Conservation (phyloP, 2,797 vertebrate genomes). For the Hippocampus kuda region DNA sequence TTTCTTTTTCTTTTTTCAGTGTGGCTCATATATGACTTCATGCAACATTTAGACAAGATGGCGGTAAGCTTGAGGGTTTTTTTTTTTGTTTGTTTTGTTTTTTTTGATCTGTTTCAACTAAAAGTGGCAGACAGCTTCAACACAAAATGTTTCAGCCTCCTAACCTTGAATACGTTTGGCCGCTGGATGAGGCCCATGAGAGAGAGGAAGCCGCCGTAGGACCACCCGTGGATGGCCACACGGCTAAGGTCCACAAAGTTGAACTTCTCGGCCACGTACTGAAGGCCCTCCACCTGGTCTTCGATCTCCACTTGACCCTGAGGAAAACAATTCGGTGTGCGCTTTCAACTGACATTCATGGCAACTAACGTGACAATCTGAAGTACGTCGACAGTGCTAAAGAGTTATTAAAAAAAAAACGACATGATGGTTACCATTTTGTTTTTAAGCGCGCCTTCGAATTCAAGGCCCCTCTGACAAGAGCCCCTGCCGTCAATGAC, state of each 20-base stretch:
- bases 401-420: neutral
- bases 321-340: neutral
- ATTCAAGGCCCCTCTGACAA: slow-evolving; percentile 88
- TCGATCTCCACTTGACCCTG: slow-evolving; percentile 97
- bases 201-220: slow-evolving; percentile 91
- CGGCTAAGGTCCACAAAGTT: slow-evolving; percentile 91
- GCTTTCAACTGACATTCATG: neutral
- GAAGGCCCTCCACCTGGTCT: slow-evolving; percentile 94
- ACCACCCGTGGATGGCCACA: slow-evolving; percentile 95
- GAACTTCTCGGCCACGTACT: slow-evolving; percentile 89
- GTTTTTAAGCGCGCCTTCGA: slow-evolving; percentile 93
- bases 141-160: neutral
- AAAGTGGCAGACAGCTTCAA: neutral
- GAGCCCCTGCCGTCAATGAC: slow-evolving; percentile 94
- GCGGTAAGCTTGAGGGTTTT: neutral
- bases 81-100: too few species aligned
- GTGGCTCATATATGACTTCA: neutral
- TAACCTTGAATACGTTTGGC: slow-evolving; percentile 90
- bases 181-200: slow-evolving; percentile 96
- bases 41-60: neutral
- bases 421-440: slow-evolving; percentile 76
- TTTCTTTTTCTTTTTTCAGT: too few species aligned
- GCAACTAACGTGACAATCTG: neutral
- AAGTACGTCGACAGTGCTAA: neutral
- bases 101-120: neutral